Evolutionary conservation across 2,113 vertebrate species (phyloP).

Genomic region (Lipophrys pholis): DNA sequence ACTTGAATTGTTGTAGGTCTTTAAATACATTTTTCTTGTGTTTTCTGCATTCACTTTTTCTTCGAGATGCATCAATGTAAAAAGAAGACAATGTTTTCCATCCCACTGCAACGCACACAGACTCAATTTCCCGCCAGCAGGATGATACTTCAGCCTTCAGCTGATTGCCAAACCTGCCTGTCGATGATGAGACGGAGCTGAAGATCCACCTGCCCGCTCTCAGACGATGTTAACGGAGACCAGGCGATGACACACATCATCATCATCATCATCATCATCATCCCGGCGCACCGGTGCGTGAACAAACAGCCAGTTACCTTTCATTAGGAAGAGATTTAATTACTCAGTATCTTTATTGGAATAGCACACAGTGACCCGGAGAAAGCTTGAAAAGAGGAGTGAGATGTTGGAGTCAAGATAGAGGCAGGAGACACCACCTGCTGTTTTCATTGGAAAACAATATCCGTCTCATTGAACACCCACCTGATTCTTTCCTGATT

Average conservation of each 20-base stretch:
- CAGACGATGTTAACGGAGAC: background rate
- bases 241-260: background rate
- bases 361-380: slow-evolving; percentile 29
- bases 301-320: slow-evolving; percentile 30
- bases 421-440: slow-evolving; percentile 1
- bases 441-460: slow-evolving; percentile 49
- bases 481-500: slow-evolving; percentile 44
- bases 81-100: too few species aligned
- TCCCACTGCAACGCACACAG: too few species aligned
- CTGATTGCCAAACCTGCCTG: slow-evolving; percentile 5
- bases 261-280: too few species aligned
- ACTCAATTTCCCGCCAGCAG: background rate
- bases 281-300: slow-evolving; percentile 8
- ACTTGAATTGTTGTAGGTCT: too few species aligned
- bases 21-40: too few species aligned
- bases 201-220: background rate
- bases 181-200: background rate
- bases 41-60: background rate
- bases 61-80: too few species aligned
- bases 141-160: slow-evolving; percentile 9
- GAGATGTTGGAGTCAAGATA: slow-evolving; percentile 23
- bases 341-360: slow-evolving; percentile 53
- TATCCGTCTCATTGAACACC: slow-evolving; percentile 39
- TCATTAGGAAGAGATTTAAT: slow-evolving; percentile 53
- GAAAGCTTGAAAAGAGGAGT: slow-evolving; percentile 4